A percentile compares a stretch with the other conserved stretches of the same genome.
phyloP scores from a whole-genome alignment of 2,888 invertebrate genomes.

The Caenorhabditis zanzibari region DNA sequence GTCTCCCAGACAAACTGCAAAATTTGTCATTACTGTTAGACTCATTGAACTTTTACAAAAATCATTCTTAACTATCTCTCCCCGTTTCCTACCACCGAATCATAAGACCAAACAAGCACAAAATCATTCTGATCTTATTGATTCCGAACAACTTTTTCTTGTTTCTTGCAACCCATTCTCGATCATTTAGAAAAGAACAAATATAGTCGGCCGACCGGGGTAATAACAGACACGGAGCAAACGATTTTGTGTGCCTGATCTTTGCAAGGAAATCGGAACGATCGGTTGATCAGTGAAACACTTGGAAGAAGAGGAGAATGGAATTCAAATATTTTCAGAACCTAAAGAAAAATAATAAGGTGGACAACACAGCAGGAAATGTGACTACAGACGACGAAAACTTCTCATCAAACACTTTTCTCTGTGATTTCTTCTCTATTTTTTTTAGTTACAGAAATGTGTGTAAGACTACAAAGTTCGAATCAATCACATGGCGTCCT shows the following conservation, averaged over 20 bases:
- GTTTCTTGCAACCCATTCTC: slow-evolving; percentile 2
- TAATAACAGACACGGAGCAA: slow-evolving; percentile 7
- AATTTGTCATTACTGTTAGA: background rate
- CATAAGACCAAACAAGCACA: slow-evolving; percentile 3
- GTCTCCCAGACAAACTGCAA: background rate
- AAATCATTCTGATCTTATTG: background rate
- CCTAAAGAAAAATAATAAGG: background rate
- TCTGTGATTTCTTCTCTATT: slow-evolving; percentile 3
- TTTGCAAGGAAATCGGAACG: slow-evolving; percentile 18
- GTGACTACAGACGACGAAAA: slow-evolving; percentile 10
- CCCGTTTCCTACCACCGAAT: background rate
- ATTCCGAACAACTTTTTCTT: slow-evolving; percentile 12
- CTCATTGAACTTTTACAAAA: too few species aligned
- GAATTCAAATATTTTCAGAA: background rate
- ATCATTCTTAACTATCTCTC: too few species aligned
- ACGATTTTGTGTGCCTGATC: slow-evolving; percentile 30
- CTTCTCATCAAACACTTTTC: background rate
- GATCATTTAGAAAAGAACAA: slow-evolving; percentile 36
- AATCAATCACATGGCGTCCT: slow-evolving; percentile 56
- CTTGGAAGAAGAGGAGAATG: background rate
- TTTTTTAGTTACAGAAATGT: background rate
- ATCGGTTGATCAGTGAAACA: slow-evolving; percentile 16
- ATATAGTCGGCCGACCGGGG: background rate
- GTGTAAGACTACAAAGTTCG: slow-evolving; percentile 62
- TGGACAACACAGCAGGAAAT: slow-evolving; percentile 4